Base-by-base conservation (phyloP, 2,888 invertebrate genomes). In the Halictus quadricinctus region DNA sequence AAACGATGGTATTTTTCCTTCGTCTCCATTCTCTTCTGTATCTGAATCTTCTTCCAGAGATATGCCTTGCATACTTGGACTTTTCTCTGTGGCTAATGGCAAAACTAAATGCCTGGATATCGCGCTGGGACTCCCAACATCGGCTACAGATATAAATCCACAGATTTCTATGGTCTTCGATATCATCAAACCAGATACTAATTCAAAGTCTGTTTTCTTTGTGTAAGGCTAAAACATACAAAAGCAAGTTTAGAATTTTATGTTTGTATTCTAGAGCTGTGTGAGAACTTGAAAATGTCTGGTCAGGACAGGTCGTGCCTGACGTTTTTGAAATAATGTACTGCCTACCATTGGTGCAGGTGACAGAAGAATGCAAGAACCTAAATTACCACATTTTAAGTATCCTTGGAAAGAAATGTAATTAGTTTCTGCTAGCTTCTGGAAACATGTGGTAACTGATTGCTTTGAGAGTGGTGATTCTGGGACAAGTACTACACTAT, bases 121-220 rank as follows among this genome's bases (percentile, higher is more conserved):
- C 4, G 98, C 97, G 93, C 98, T 98, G 4, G 99, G 99, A 82
- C 98, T 99, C 92, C 97, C 96, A 77, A 99, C 96, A 93, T 99
- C 99, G 5, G 97, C 96, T 13, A 98, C 96, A n/a, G 97, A 96
- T 76, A 99, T 95, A 93, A 98, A 99, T 0, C 99, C 99, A 92
- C 98, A 96, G 29, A 99, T 96, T 93, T 97, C 97, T 79, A 99
- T 95, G 76, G 96, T 96, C 83, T 96, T 97, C 0, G 97, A 96
- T 77, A 98, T 95, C 85, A 96, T 96, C 93, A 95, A 96, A 82
- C 95, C 96, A 86, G 95, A 95, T 83, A 94, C 95, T 41, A 93
- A 81, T 93, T 96, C 97, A 93, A 96, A 97, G 92, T 97, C 97
- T 0, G 96, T 95, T 41, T 96, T 95, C 91, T 96, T 96, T 6